Evolutionary conservation across 2,888 invertebrate species (phyloP), one percentile per base, ranked within the genome.

Genomic region (Synergus gifuensis): DNA sequence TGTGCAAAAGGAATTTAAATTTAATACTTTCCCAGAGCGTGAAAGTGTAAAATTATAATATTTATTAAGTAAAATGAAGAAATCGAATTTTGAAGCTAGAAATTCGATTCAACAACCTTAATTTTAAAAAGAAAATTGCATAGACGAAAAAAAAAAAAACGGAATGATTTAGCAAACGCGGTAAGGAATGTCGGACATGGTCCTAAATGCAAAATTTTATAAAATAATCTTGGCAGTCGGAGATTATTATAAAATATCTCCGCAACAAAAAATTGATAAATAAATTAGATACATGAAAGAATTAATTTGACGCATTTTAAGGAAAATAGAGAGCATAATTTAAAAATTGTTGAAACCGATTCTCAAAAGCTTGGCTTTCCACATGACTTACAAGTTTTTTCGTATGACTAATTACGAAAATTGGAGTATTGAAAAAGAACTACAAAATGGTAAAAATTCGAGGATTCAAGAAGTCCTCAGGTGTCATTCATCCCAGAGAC

Each of bases 401-500:
- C 76, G 44, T 44, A 42, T 1, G 14, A 22, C 44, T 67, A 67
- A 67, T n/a, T 67, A 44, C 44, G 18, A 44, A 67, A 67, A 44
- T 67, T 22, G 22, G 18, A 44, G 67, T 67, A 67, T 67, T 28
- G 22, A 14, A 67, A n/a, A 67, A 67, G 18, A 46, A 44, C 44
- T 44, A 67, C n/a, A 66, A 66, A 66, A 66, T 28, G 18, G 18
- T 67, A 60, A 14, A 67, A 76, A 76, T 44, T 76, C 28, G 40
- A 64, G 64, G n/a, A 64, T 64, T 76, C 7, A 85, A 64, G 78
- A 80, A 78, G 86, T 83, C 66, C 87, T 86, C 84, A 88, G 87
- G 82, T 91, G 94, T 95, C 95, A 95, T 94, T 96, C 96, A 92
- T 96, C 96, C 96, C 96, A 96, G 83, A 97, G 93, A 93, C 97